Percentiles rank a stretch among this genome's conserved stretches.
These are phyloP conservation scores for Hydrocynus forskahlii DNA, from an alignment of 2,797 vertebrate genomes.

Conservation along the genomic window DNA sequence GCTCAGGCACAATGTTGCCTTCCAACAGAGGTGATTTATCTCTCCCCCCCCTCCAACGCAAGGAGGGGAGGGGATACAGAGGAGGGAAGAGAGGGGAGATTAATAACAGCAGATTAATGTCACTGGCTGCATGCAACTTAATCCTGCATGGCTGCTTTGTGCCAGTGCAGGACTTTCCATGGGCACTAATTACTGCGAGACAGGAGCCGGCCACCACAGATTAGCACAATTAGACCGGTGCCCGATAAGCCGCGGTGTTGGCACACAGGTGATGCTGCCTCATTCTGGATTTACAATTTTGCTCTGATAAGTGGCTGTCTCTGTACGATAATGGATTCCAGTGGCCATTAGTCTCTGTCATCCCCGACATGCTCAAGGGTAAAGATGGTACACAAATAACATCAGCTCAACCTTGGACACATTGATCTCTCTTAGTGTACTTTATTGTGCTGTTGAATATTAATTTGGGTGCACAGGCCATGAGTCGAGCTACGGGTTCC, in stretches of 20 bases:
- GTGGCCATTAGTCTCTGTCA: conserved; percentile 53
- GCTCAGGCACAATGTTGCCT: conserved; percentile 61
- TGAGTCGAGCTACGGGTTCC: too few relatives aligned
- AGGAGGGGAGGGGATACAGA: conserved; percentile 26
- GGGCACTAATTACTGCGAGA: conserved; percentile 38
- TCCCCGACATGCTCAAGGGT: conserved; percentile 38
- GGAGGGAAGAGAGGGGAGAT: conserved; percentile 67
- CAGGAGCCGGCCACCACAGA: conserved; percentile 22
- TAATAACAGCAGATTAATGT: conserved; percentile 81
- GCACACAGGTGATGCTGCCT: conserved; percentile 12
- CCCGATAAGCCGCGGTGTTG: conserved; percentile 19
- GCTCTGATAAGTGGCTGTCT: conserved; percentile 47
- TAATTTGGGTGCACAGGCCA: not conserved
- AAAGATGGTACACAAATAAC: conserved; percentile 12
- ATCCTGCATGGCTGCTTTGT: conserved; percentile 43
- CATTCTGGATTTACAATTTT: conserved; percentile 39
- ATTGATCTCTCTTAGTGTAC: not conserved
- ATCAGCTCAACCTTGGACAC: not conserved
- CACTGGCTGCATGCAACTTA: conserved; percentile 69
- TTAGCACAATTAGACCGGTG: conserved; percentile 22
- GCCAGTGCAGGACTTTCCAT: conserved; percentile 22
- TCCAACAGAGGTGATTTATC: conserved; percentile 73
- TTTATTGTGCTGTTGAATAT: not conserved
- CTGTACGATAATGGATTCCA: conserved; percentile 49
- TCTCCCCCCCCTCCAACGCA: conserved; percentile 44